Evolutionary conservation across 1,140 invertebrate species (phyloP).

Genomic region (Pogonus chalceus): DNA sequence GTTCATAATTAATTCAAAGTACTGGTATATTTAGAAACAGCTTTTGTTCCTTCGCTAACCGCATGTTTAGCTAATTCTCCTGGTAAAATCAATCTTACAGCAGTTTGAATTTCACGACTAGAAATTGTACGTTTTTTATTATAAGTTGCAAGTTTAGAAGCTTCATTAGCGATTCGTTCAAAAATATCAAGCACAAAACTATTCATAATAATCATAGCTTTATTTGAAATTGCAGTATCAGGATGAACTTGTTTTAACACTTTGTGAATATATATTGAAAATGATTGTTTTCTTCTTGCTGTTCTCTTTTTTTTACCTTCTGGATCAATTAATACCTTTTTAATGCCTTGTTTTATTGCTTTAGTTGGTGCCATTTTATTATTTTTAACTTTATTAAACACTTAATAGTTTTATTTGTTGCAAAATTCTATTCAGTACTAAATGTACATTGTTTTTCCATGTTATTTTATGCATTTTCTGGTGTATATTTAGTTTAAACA

Average conservation of each 20-base stretch:
- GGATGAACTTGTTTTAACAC: conserved; percentile 63
- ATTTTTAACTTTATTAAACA: neutral
- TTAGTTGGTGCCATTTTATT: conserved; percentile 36
- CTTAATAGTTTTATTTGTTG: too few relatives aligned
- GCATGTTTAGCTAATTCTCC: conserved; percentile 50
- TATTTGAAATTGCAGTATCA: conserved; percentile 53
- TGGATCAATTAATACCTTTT: conserved; percentile 41
- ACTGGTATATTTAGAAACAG: conserved; percentile 46
- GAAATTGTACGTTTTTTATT: conserved; percentile 55
- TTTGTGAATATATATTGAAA: conserved; percentile 54
- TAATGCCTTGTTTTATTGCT: conserved; percentile 39
- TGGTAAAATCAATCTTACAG: conserved; percentile 43
- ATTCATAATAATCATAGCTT: conserved; percentile 52
- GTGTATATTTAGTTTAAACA: too few relatives aligned
- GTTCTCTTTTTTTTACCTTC: conserved; percentile 37
- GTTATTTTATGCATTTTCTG: too few relatives aligned
- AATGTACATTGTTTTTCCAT: too few relatives aligned
- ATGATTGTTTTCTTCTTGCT: conserved; percentile 38
- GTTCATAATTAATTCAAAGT: too few relatives aligned
- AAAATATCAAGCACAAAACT: conserved; percentile 59
- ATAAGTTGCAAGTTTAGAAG: conserved; percentile 57
- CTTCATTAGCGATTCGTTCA: conserved; percentile 57
- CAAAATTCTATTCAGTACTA: too few relatives aligned
- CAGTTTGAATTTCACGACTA: conserved; percentile 43
- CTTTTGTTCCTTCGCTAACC: conserved; percentile 49